phyloP scores from a whole-genome alignment of 2,797 vertebrate species.

The Vireo griseus region DNA sequence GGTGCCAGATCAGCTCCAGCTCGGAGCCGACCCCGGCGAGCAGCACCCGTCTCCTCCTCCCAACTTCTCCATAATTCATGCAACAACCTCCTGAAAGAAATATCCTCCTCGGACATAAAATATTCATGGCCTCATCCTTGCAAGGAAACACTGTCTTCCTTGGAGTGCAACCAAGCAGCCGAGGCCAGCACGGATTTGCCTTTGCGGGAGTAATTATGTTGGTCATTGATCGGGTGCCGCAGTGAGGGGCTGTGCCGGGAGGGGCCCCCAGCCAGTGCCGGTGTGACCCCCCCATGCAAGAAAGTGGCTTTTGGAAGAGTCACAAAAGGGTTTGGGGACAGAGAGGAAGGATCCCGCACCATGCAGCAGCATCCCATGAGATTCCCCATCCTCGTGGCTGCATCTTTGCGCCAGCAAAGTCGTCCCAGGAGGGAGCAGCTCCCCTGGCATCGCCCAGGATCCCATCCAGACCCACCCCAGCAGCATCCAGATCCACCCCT shows the following conservation, averaged over 20 bases:
- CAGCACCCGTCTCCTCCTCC: neutral
- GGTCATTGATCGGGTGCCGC: neutral
- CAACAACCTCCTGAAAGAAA: constrained; percentile 49
- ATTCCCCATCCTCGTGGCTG: neutral
- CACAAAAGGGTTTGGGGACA: neutral
- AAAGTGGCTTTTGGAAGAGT: neutral
- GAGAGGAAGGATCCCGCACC: rapidly evolving
- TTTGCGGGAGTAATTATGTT: constrained; percentile 2
- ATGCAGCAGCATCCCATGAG: neutral
- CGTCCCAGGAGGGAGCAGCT: neutral
- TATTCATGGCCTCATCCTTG: constrained; percentile 58
- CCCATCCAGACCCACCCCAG: neutral
- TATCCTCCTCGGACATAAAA: constrained; percentile 55
- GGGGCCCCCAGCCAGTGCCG: rapidly evolving
- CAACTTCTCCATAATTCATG: constrained; percentile 65
- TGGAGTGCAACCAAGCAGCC: neutral
- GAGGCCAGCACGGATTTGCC: constrained; percentile 27
- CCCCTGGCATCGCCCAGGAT: neutral
- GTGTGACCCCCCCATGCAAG: rapidly evolving
- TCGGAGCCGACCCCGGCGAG: rapidly evolving
- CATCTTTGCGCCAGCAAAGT: neutral
- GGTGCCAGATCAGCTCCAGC: neutral
- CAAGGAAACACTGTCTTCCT: constrained; percentile 52
- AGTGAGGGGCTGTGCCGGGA: neutral
- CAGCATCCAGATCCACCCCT: rapidly evolving